Conservation (phyloP, 2,113 vertebrate species). For the Scopus umbretta region DNA sequence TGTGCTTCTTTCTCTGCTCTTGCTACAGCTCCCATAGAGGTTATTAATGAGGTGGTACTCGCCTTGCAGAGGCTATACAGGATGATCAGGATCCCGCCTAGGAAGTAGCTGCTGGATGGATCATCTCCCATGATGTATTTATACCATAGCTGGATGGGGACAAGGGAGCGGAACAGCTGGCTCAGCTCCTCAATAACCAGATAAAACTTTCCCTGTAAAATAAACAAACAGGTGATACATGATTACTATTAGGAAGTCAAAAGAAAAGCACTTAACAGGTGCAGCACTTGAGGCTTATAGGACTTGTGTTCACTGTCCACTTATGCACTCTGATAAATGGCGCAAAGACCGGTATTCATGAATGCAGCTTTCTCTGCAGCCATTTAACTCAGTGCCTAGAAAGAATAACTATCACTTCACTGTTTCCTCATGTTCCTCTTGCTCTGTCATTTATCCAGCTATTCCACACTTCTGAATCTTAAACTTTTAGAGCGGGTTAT, state of each 20-base stretch:
- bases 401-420: neutral
- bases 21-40: neutral
- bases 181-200: conserved; percentile 95
- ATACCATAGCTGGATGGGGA: conserved; percentile 98
- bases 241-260: neutral
- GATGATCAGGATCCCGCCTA: conserved; percentile 89
- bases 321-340: neutral
- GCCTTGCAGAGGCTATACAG: conserved; percentile 97
- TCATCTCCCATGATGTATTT: conserved; percentile 98
- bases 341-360: neutral
- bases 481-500: neutral
- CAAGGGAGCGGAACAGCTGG: conserved; percentile 93
- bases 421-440: neutral
- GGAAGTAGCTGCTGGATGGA: conserved; percentile 90
- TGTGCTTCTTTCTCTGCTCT: neutral
- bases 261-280: neutral
- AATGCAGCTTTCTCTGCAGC: neutral
- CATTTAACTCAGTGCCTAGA: neutral
- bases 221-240: neutral
- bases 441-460: neutral
- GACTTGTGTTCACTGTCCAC: neutral
- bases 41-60: neutral
- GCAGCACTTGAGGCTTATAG: neutral
- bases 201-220: conserved; percentile 90
- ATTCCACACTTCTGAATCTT: neutral